Evolutionary conservation across 1,140 invertebrate genomes (phyloP), one percentile per base, ranked within the genome.

Genomic region (Saxidomus purpurata): DNA sequence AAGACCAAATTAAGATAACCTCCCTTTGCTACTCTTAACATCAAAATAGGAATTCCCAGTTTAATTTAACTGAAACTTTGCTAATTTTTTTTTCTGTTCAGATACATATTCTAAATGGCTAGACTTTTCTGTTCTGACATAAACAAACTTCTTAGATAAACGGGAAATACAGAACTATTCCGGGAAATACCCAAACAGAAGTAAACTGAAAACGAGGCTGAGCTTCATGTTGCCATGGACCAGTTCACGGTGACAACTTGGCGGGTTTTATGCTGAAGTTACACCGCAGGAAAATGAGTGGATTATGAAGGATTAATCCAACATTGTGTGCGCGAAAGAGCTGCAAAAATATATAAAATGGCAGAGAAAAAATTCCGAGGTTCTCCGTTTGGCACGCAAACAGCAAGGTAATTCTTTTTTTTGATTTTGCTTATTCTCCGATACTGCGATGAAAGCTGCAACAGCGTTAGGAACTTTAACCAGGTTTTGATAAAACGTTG

Each of bases 381-480:
- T 63, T 93, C 94, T 52, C 94, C 94, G 15, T 95, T 95, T 91
- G 94, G 94, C 40, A 93, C 93, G 36, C 94, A 95, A 88, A 94
- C 93, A 22, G 93, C 94, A 40, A 93, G 94, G 94, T 95, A 90
- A 92, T 90, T 40, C 22, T 34, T n/a, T 31, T 22, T 84, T 76
- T 34, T n/a, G n/a, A n/a, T n/a, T n/a, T n/a, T n/a, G n/a, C n/a
- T n/a, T n/a, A n/a, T n/a, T n/a, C n/a, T n/a, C n/a, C n/a, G n/a
- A n/a, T n/a, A n/a, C n/a, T n/a, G n/a, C n/a, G n/a, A n/a, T n/a
- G n/a, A n/a, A n/a, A n/a, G n/a, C n/a, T n/a, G n/a, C n/a, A n/a
- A n/a, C n/a, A n/a, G n/a, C n/a, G n/a, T n/a, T n/a, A n/a, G n/a
- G n/a, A n/a, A n/a, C n/a, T n/a, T n/a, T n/a, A n/a, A n/a, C n/a